Percentiles rank a stretch among this genome's conserved stretches.
These are phyloP conservation scores for Phrynocephalus vlangalii DNA, from an alignment of 2,797 vertebrate genomes.

Conservation along the genomic window DNA sequence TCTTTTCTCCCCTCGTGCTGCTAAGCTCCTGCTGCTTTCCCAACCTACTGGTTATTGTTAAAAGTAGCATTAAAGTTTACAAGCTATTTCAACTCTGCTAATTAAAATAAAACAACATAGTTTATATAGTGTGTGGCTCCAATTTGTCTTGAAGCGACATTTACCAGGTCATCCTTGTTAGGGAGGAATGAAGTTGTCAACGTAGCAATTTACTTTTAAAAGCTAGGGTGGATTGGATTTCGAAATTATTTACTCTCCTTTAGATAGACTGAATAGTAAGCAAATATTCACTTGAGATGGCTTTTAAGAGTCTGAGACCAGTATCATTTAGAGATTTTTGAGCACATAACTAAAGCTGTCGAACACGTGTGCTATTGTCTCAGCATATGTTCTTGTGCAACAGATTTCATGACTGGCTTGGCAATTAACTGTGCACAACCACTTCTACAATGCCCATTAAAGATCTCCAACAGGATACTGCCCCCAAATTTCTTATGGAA, in stretches of 20 bases:
- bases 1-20: not conserved
- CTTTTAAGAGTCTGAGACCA: constrained; percentile 4
- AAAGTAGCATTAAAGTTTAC: constrained; percentile 43
- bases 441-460: too few species aligned
- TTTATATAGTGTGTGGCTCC: not conserved
- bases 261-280: constrained; percentile 38
- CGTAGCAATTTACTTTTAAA: constrained; percentile 54
- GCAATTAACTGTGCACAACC: too few species aligned
- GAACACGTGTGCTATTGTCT: too few species aligned
- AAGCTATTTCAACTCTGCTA: constrained; percentile 51
- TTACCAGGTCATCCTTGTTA: constrained; percentile 42
- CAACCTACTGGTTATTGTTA: constrained; percentile 44
- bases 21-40: not conserved
- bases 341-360: too few species aligned
- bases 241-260: constrained; percentile 42
- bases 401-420: too few species aligned
- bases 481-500: too few species aligned
- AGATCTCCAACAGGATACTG: too few species aligned
- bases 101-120: constrained; percentile 52
- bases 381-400: too few species aligned
- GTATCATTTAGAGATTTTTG: too few species aligned
- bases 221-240: constrained; percentile 32
- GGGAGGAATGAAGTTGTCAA: constrained; percentile 43
- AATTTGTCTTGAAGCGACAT: constrained; percentile 41
- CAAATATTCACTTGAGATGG: not conserved